Conservation (phyloP, 1,140 invertebrate species). For the Drosophila saltans region DNA sequence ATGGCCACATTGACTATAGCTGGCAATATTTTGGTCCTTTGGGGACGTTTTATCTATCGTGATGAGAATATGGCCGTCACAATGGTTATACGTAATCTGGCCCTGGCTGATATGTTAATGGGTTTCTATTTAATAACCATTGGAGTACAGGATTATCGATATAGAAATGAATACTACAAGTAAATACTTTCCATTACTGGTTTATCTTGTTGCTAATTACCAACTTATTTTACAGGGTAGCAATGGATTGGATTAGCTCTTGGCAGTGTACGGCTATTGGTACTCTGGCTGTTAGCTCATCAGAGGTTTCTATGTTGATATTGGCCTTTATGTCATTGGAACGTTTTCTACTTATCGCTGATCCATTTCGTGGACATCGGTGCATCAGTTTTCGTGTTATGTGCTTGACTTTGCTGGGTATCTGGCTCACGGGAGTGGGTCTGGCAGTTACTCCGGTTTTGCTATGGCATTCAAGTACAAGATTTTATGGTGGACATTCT, state of each 20-base stretch:
- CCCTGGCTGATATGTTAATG: conserved; percentile 91
- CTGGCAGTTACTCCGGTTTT: conserved; percentile 88
- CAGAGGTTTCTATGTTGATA: conserved; percentile 90
- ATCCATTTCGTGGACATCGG: conserved; percentile 86
- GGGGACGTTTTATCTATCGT: conserved; percentile 86
- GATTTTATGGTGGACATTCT: conserved; percentile 87
- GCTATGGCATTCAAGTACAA: conserved; percentile 86
- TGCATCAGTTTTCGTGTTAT: conserved; percentile 85
- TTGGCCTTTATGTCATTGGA: conserved; percentile 91
- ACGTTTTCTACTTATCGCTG: conserved; percentile 88
- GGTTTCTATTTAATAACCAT: conserved; percentile 90
- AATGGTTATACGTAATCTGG: conserved; percentile 89
- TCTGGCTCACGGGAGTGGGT: conserved; percentile 87
- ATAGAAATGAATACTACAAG: conserved; percentile 86
- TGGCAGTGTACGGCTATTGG: conserved; percentile 87
- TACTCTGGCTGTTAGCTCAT: conserved; percentile 88
- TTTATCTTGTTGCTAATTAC: background rate
- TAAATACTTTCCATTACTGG: conserved; percentile 14
- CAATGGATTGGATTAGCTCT: conserved; percentile 88
- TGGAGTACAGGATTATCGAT: conserved; percentile 87
- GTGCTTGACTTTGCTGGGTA: conserved; percentile 77
- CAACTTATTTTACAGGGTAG: conserved; percentile 74
- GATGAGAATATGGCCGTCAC: conserved; percentile 86
- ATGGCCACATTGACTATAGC: conserved; percentile 87
- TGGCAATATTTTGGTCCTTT: conserved; percentile 88